Base-by-base conservation (phyloP, 2,113 vertebrate species). In the Etheostoma cragini region DNA sequence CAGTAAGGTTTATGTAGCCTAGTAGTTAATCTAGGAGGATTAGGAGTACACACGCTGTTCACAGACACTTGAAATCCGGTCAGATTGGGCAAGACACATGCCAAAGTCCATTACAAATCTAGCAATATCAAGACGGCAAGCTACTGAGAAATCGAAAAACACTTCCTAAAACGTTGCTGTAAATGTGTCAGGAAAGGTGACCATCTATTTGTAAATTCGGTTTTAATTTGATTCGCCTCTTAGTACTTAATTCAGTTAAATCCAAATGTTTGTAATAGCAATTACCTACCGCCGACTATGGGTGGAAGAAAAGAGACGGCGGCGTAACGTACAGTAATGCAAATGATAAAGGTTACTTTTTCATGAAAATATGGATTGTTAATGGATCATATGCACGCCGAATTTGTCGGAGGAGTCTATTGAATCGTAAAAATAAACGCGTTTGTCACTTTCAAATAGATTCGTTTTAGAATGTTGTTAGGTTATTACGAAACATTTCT, bases 11-110 rank as follows among this genome's bases (percentile, higher is more conserved):
- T 12, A 65, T 53, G 69, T 46, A 42, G 38, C 38, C 38, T 42
- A 21, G 6, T 33, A 1, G 13, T 52, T 92, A 91, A 93, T 91
- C 91, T 72, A 7, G 88, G 91, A 6, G 88, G 91, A 93, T 91
- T 90, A 89, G 33, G 6, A 70, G 38, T 16, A 52, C 30, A 73
- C 47, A 33, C 17, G 57, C 54, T 68, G 72, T 33, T 75, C 33
- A 69, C 63, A 19, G 13, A 12, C 71, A 53, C 63, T 30, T 0
- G 22, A 42, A 52, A 78, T 67, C 57, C 66, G 60, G 15, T 58
- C n/a, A 19, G 69, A 67, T 56, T 45, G 24, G 12, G 13, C 12
- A 60, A 12, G 46, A 0, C 22, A 11, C n/a, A 13, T 0, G 5
- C 47, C 65, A 76, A 64, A 58, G 22, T n/a, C 16, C 66, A 26